phyloP scores from a whole-genome alignment of 2,888 invertebrate genomes.

The Phytoseiulus persimilis region DNA sequence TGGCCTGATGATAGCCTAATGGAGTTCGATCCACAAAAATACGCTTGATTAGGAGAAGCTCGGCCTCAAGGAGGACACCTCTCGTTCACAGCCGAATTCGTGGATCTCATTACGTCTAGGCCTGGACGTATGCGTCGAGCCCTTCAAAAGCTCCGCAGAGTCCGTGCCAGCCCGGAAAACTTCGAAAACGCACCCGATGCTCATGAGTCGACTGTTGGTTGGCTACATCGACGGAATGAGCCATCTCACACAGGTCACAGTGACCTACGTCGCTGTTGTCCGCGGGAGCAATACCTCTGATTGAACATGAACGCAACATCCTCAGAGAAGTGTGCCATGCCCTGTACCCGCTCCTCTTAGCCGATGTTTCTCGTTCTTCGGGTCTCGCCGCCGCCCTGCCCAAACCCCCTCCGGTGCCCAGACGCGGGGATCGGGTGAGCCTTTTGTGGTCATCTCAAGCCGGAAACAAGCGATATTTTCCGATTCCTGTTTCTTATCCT shows the following conservation, averaged over 20 bases:
- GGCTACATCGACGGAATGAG: too few relatives aligned
- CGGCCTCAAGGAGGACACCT: not conserved
- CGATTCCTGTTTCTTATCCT: not conserved
- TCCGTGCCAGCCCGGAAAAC: too few relatives aligned
- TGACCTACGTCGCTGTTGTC: too few relatives aligned
- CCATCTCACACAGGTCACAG: too few relatives aligned
- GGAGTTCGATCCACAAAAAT: slow-evolving; percentile 5
- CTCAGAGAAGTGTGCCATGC: not conserved
- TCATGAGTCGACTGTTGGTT: too few relatives aligned
- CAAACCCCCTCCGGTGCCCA: too few relatives aligned
- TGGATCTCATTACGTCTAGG: not conserved
- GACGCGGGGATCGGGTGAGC: not conserved
- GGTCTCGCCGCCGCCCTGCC: not conserved
- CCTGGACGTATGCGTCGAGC: too few relatives aligned
- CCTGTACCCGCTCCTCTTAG: not conserved
- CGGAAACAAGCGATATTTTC: not conserved
- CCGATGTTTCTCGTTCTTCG: not conserved
- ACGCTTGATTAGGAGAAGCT: not conserved
- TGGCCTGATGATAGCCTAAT: not conserved
- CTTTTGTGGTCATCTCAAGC: not conserved
- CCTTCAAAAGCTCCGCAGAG: too few relatives aligned
- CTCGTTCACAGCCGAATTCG: not conserved
- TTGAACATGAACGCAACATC: too few relatives aligned
- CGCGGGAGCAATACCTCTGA: too few relatives aligned
- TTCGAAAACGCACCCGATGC: too few relatives aligned